phyloP scores from a whole-genome alignment of 2,797 vertebrate species.

The Tapirus indicus region DNA sequence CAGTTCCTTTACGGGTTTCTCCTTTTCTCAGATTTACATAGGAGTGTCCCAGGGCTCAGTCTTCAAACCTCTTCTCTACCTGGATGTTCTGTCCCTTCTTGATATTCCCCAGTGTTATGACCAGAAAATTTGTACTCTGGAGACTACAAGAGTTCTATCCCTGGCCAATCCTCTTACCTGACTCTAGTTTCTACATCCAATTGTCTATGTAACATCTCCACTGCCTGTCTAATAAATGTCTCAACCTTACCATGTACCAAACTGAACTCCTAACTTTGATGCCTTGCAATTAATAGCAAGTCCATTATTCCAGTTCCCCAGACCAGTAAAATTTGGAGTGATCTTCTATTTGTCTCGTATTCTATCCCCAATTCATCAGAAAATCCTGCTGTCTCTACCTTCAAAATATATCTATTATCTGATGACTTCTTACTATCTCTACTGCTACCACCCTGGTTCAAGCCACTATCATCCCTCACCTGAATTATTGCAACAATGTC shows the following conservation, averaged over 20 bases:
- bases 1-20: not conserved
- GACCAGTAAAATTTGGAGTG: not conserved
- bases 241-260: not conserved
- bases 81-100: not conserved
- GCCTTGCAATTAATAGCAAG: not conserved
- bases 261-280: not conserved
- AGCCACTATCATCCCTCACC: not conserved
- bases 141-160: not conserved
- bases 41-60: not conserved
- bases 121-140: not conserved
- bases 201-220: not conserved
- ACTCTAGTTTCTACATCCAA: not conserved
- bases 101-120: not conserved
- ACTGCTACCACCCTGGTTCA: not conserved
- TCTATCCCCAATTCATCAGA: not conserved
- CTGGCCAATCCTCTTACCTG: not conserved
- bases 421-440: not conserved
- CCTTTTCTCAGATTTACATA: not conserved
- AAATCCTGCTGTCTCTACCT: not conserved
- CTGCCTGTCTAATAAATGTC: not conserved
- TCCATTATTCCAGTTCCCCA: not conserved
- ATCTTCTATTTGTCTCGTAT: not conserved
- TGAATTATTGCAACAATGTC: not conserved
- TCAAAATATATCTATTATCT: not conserved
- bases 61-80: not conserved